Evolutionary conservation across 2,888 invertebrate genomes (phyloP).

Genomic region (Pammene aurita): DNA sequence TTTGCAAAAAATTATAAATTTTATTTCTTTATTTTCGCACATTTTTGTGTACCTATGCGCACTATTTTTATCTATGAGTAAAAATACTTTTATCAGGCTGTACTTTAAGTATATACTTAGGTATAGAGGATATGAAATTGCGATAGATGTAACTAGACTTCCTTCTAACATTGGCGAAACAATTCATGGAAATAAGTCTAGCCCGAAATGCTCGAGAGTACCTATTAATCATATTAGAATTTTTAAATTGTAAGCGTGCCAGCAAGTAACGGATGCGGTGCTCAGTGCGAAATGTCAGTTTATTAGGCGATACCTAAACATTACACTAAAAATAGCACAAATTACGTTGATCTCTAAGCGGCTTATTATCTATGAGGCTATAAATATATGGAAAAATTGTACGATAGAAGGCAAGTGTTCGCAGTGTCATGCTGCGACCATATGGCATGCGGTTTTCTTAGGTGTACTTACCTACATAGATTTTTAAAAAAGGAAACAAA

Average conservation of each 20-base stretch:
- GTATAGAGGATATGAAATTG: no score
- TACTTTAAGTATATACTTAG: no score
- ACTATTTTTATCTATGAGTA: no score
- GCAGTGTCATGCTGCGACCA: neutral
- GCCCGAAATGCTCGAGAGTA: neutral
- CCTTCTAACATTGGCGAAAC: no score
- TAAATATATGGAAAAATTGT: slow-evolving; percentile 3
- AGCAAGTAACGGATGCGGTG: slow-evolving; percentile 3
- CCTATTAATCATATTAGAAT: neutral
- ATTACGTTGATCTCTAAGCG: neutral
- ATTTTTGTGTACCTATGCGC: no score
- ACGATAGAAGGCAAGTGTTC: neutral
- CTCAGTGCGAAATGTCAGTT: slow-evolving; percentile 13
- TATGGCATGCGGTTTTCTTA: neutral
- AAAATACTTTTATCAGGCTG: no score
- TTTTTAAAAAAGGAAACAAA: no score
- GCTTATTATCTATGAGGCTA: neutral
- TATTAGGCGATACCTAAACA: slow-evolving; percentile 11
- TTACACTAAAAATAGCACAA: slow-evolving; percentile 6
- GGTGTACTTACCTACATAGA: no score
- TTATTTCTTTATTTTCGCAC: no score
- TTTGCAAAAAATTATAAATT: no score
- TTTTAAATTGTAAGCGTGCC: slow-evolving; percentile 11
- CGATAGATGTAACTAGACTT: no score
- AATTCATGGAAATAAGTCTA: no score